Conservation (phyloP, 23 tunicate species). For the Ascidia mentula region DNA sequence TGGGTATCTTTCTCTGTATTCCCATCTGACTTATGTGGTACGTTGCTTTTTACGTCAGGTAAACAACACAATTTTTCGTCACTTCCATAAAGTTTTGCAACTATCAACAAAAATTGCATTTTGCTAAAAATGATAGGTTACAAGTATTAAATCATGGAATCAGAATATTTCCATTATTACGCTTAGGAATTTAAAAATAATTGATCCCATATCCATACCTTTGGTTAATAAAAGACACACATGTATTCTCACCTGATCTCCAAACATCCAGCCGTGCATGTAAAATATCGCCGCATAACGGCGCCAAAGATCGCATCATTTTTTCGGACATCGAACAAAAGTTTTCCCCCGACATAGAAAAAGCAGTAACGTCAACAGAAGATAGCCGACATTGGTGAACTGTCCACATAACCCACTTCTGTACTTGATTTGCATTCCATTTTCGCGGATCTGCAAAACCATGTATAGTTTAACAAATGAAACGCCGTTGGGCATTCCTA, state of each 20-base stretch:
- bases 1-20: no score
- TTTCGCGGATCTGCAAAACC: conserved; percentile 52
- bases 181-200: neutral
- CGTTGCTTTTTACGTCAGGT: neutral
- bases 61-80: neutral
- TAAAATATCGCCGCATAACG: conserved; percentile 79
- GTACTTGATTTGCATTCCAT: conserved; percentile 71
- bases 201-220: neutral
- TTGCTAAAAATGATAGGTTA: neutral
- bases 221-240: neutral
- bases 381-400: conserved; percentile 63
- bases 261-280: conserved; percentile 87
- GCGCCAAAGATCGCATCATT: conserved; percentile 74
- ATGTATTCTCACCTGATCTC: conserved; percentile 54
- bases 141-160: neutral
- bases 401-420: conserved; percentile 92
- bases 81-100: neutral
- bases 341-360: conserved; percentile 49
- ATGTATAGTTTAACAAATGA: no score
- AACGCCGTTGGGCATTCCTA: no score
- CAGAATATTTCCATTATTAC: neutral
- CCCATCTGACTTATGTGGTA: no score
- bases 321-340: conserved; percentile 62
- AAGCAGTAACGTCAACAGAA: conserved; percentile 29
- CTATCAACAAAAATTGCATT: conserved; percentile 1